Evolutionary conservation across 2,113 vertebrate species (phyloP).

Genomic region (Riparia riparia): DNA sequence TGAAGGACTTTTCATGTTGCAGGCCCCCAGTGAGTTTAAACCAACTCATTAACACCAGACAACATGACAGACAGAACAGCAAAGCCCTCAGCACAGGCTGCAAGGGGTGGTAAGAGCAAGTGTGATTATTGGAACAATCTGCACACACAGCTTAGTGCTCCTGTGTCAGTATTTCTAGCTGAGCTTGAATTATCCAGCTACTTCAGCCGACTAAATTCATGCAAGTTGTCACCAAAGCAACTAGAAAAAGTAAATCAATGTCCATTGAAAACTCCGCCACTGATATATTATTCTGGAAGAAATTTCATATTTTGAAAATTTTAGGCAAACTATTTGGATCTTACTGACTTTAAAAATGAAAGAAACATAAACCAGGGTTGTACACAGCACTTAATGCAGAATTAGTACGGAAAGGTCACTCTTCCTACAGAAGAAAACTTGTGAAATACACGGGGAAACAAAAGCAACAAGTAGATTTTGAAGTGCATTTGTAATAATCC

Average conservation of each 20-base stretch:
- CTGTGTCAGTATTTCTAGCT: background rate
- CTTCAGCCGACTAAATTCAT: background rate
- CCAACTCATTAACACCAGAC: background rate
- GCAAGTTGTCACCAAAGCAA: background rate
- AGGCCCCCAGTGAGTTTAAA: background rate
- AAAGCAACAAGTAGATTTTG: slow-evolving; percentile 21
- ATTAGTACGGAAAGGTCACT: background rate
- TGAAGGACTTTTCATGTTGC: background rate
- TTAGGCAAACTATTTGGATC: background rate
- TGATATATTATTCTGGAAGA: background rate
- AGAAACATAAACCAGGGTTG: background rate
- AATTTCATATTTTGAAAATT: background rate
- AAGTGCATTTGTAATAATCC: background rate
- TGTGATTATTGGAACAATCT: background rate
- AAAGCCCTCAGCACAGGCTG: background rate
- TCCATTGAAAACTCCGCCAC: background rate
- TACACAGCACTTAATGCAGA: background rate
- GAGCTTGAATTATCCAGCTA: background rate
- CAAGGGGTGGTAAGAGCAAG: background rate
- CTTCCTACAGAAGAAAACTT: background rate
- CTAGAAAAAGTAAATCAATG: background rate
- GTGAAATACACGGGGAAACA: background rate
- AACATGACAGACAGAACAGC: slow-evolving; percentile 8
- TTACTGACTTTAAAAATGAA: background rate
- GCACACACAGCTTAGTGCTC: background rate